Percentiles rank a stretch among this genome's conserved stretches.
Evolutionary conservation across 2,888 invertebrate genomes (phyloP).

Genomic region (Folsomia candida): DNA sequence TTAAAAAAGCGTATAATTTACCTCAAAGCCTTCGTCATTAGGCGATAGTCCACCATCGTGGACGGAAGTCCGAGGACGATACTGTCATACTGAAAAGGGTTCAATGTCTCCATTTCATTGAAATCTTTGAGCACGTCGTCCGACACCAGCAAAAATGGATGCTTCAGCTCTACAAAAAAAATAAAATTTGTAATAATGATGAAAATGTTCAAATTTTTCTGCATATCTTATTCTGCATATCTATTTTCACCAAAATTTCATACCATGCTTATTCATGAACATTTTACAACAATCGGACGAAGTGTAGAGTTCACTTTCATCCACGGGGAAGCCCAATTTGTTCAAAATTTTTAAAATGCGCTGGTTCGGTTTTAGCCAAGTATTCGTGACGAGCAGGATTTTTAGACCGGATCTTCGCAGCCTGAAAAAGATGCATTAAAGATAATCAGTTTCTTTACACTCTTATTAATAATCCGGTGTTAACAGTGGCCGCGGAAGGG

Average conservation of each 20-base stretch:
- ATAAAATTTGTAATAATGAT: too few relatives aligned
- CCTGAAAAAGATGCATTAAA: too few relatives aligned
- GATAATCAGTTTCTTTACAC: too few relatives aligned
- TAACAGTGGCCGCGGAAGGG: too few relatives aligned
- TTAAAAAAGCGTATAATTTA: too few relatives aligned
- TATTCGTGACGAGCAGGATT: conserved; percentile 19
- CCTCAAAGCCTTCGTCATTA: conserved; percentile 29
- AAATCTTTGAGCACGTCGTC: conserved; percentile 26
- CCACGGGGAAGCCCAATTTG: conserved; percentile 7
- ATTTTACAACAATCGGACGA: conserved; percentile 29
- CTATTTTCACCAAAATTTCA: too few relatives aligned
- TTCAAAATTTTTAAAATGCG: conserved; percentile 8
- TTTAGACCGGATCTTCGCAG: neutral
- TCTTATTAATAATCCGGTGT: too few relatives aligned
- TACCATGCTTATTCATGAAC: conserved; percentile 18
- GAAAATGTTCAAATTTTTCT: too few relatives aligned
- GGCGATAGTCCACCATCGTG: conserved; percentile 28
- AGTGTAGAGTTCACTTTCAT: conserved; percentile 23
- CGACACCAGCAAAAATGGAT: conserved; percentile 18
- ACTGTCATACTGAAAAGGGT: conserved; percentile 9
- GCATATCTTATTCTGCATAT: too few relatives aligned
- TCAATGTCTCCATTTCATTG: conserved; percentile 11
- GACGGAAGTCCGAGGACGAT: conserved; percentile 31
- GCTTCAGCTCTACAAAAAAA: neutral
- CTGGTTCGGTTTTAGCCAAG: conserved; percentile 21